These are phyloP conservation scores for Petrocephalus microphthalmus DNA, from an alignment of 2,113 vertebrate genomes.

Conservation along the genomic window DNA sequence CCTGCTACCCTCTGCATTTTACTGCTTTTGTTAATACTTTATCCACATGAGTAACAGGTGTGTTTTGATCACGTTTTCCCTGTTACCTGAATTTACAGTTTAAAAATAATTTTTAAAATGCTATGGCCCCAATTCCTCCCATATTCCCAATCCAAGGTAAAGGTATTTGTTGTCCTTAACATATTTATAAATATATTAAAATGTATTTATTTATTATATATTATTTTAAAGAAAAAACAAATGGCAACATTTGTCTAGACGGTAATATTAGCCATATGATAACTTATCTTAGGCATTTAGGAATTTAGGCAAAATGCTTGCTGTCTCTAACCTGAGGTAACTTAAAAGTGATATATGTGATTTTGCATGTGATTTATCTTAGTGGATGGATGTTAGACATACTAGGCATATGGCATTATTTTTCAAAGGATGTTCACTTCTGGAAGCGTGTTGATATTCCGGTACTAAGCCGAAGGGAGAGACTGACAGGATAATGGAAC, in stretches of 20 bases:
- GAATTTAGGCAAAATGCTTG: neutral
- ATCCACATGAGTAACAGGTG: neutral
- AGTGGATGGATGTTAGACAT: neutral
- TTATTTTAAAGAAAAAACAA: neutral
- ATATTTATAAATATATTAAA: too few relatives aligned
- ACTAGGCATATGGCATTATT: neutral
- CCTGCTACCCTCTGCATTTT: neutral
- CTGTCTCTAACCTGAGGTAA: neutral
- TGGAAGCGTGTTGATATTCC: conserved; percentile 51
- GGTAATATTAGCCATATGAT: neutral
- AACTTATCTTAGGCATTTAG: neutral
- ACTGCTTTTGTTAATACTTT: neutral
- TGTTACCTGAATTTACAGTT: neutral
- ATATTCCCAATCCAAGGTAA: neutral
- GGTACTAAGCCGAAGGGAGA: conserved; percentile 51
- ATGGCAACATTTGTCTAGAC: neutral
- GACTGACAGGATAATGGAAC: conserved; percentile 75
- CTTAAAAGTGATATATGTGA: neutral
- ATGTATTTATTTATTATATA: too few relatives aligned
- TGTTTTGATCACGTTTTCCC: neutral
- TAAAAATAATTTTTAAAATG: neutral
- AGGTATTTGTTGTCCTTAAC: neutral
- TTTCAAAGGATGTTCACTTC: conserved; percentile 51
- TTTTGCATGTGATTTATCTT: conserved; percentile 7
- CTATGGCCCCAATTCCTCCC: neutral